Evolutionary conservation across 2,888 invertebrate species (phyloP).

Genomic region (Leuctra nigra): DNA sequence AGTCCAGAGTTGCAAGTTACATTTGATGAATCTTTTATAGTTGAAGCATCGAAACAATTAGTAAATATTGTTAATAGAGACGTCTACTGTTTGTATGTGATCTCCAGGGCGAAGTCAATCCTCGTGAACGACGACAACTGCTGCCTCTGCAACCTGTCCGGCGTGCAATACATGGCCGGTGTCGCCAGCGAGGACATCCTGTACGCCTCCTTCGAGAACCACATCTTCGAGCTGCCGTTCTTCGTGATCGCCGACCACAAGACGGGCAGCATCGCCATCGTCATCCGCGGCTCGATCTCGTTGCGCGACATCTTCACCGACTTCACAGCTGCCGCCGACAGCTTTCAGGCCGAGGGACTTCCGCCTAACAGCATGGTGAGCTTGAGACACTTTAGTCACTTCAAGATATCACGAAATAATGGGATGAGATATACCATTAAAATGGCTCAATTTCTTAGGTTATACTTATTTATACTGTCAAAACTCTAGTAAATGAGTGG

Average conservation of each 20-base stretch:
- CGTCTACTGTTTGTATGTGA: too few species aligned
- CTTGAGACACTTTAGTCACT: too few species aligned
- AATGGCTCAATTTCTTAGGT: too few species aligned
- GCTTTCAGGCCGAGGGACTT: conserved; percentile 61
- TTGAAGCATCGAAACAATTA: too few species aligned
- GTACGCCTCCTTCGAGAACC: conserved; percentile 80
- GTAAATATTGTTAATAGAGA: too few species aligned
- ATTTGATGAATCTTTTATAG: too few species aligned
- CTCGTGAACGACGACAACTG: conserved; percentile 83
- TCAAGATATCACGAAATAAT: too few species aligned
- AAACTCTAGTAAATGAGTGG: too few species aligned
- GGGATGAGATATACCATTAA: too few species aligned
- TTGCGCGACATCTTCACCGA: conserved; percentile 80
- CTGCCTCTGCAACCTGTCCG: conserved; percentile 80
- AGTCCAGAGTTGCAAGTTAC: too few species aligned
- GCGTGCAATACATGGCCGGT: conserved; percentile 71
- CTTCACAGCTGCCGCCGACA: conserved; percentile 66
- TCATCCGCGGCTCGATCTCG: conserved; percentile 80
- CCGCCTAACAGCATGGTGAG: conserved; percentile 55
- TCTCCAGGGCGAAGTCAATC: conserved; percentile 44
- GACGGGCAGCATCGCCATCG: conserved; percentile 70
- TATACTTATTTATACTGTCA: too few species aligned
- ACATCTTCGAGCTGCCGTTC: conserved; percentile 82
- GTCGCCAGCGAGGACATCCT: conserved; percentile 71
- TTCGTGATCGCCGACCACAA: conserved; percentile 79